Evolutionary conservation across 2,888 invertebrate genomes (phyloP).

Genomic region (Leptinotarsa haldemani): DNA sequence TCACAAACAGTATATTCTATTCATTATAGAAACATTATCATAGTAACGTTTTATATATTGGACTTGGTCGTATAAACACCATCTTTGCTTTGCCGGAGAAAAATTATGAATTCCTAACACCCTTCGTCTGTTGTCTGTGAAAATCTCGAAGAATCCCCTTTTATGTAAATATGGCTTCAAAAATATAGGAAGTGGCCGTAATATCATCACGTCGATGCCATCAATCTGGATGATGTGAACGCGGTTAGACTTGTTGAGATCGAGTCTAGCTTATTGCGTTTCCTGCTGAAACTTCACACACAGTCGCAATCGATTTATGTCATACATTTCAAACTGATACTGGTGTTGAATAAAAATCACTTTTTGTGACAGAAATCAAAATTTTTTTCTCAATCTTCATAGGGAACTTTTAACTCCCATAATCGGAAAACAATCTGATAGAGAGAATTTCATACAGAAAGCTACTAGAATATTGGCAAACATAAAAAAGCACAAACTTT

Average conservation of each 20-base stretch:
- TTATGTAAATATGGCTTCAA: constrained; percentile 42
- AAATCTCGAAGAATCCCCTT: constrained; percentile 38
- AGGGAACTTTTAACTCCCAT: too few relatives aligned
- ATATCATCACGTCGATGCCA: constrained; percentile 49
- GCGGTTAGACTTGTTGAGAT: constrained; percentile 48
- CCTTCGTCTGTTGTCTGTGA: constrained; percentile 5
- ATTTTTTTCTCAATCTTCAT: too few relatives aligned
- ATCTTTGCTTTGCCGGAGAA: not conserved
- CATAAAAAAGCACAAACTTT: too few relatives aligned
- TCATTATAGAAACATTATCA: not conserved
- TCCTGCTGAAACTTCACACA: not conserved
- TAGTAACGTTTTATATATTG: too few relatives aligned
- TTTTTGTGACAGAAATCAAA: too few relatives aligned
- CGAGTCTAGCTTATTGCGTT: constrained; percentile 25
- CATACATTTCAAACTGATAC: not conserved
- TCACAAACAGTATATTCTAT: not conserved
- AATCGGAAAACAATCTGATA: too few relatives aligned
- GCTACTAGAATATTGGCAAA: too few relatives aligned
- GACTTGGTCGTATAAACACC: too few relatives aligned
- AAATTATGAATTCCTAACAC: not conserved
- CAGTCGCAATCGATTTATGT: not conserved
- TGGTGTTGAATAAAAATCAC: too few relatives aligned
- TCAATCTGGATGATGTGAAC: constrained; percentile 48
- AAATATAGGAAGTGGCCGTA: constrained; percentile 44
- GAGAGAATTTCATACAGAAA: too few relatives aligned